These are phyloP conservation scores for Dolomedes plantarius DNA, from an alignment of 2,888 invertebrate genomes.

Conservation along the genomic window DNA sequence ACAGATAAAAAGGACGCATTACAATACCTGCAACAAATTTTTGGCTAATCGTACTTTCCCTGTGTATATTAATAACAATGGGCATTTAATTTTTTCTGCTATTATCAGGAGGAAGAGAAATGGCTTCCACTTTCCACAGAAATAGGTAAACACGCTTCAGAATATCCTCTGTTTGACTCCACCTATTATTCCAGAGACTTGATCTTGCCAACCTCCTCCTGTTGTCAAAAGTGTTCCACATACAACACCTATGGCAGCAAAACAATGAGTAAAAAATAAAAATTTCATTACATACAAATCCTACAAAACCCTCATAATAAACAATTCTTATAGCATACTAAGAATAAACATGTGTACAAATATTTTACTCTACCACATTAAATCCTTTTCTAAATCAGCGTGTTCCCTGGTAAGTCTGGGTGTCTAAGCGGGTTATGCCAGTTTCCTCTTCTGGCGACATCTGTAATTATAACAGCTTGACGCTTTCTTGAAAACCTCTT, in stretches of 20 bases:
- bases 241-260: conserved; percentile 77
- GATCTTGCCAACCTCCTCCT: conserved; percentile 81
- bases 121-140: conserved; percentile 75
- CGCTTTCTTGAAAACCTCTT: too few species aligned
- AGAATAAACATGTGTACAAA: too few species aligned
- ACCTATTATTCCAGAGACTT: conserved; percentile 79
- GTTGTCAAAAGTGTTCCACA: conserved; percentile 80
- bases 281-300: too few species aligned
- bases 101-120: conserved; percentile 75
- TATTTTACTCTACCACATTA: too few species aligned
- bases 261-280: background rate
- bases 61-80: conserved; percentile 79
- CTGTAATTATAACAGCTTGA: too few species aligned
- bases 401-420: too few species aligned
- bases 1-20: too few species aligned
- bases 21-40: conserved; percentile 79
- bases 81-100: conserved; percentile 76
- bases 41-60: conserved; percentile 79
- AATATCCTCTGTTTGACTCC: conserved; percentile 78
- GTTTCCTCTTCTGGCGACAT: too few species aligned
- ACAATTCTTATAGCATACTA: too few species aligned
- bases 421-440: too few species aligned
- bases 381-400: too few species aligned
- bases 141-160: conserved; percentile 76
- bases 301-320: too few species aligned